Conservation (phyloP, 2,113 vertebrate genomes). For the Patagioenas fasciata region DNA sequence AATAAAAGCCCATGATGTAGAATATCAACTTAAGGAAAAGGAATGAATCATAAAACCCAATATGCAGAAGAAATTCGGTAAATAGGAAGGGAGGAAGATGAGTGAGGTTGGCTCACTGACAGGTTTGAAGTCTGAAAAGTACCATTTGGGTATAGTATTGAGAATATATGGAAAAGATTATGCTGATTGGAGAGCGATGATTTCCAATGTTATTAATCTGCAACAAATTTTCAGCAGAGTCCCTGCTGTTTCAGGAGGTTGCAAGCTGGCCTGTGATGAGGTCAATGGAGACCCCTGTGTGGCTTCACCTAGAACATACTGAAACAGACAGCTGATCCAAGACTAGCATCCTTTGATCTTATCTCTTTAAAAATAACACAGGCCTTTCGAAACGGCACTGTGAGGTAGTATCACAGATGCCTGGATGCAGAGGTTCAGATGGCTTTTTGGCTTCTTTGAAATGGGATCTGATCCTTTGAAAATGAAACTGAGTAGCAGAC, state of each 20-base stretch:
- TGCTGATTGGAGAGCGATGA: fast-evolving
- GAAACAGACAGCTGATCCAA: not conserved
- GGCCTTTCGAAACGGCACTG: not conserved
- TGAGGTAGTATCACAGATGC: not conserved
- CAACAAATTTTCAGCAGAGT: not conserved
- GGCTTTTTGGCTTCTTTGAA: not conserved
- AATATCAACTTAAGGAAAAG: not conserved
- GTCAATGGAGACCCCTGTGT: not conserved
- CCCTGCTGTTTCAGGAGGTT: fast-evolving
- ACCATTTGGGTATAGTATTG: not conserved
- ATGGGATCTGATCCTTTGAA: not conserved
- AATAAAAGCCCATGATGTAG: not conserved
- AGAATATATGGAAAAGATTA: not conserved
- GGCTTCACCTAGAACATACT: not conserved
- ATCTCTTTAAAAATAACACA: not conserved
- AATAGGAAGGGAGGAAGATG: not conserved
- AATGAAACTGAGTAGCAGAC: not conserved
- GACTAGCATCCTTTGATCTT: not conserved
- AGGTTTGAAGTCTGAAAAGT: not conserved
- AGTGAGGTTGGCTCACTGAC: not conserved
- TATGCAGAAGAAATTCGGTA: fast-evolving
- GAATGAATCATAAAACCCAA: not conserved
- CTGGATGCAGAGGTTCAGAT: not conserved
- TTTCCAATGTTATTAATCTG: not conserved
- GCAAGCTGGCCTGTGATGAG: not conserved